Base-by-base conservation (phyloP, 2,113 vertebrate species). In the Butastur rufipennis region DNA sequence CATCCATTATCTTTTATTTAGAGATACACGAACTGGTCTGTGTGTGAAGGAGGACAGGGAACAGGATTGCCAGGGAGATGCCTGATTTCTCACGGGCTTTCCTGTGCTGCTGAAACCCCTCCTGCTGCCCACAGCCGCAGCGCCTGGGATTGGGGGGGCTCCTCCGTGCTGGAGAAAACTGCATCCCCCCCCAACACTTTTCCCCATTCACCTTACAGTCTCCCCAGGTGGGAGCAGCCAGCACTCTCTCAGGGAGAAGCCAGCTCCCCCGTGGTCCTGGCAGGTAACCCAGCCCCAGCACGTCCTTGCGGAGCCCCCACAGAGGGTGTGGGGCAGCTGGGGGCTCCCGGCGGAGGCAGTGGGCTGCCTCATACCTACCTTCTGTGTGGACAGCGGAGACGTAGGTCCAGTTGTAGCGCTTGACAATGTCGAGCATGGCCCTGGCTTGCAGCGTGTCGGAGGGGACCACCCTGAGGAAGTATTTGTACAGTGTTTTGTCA, bases 381-480 rank as follows among this genome's bases (percentile, higher is more conserved):
- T 99, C 99, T 7, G 99, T 99, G 98, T 99, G 99, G 66, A 99
- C 99, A 8, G 99, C 99, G 10, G 99, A 99, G 77, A 99, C 99
- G 70, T 99, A 99, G 85, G 99, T 99, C 99, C 99, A 99, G 97
- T 99, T 99, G 98, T 99, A 99, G 15, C 99, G 98, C 91, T 99
- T 99, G 88, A 99, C 99, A 58, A 99, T 99, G 93, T 99, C 99
- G 94, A 99, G 98, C 97, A 99, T 99, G 74, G 99, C 99, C 90
- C 99, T 98, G 53, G 99, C 99, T 97, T 99, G 99, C 42, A 99
- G 98, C 4, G 99, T 99, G 96, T 99, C 99, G 3, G 99, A 99
- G 53, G 99, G 99, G 80, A 99, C 99, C 21, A 99, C 99, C 93
- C 99, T 98, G 96, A 99, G 98, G 97, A 99, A 99, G 97, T 99